phyloP scores from a whole-genome alignment of 2,113 vertebrate species.

The Silurus glanis region DNA sequence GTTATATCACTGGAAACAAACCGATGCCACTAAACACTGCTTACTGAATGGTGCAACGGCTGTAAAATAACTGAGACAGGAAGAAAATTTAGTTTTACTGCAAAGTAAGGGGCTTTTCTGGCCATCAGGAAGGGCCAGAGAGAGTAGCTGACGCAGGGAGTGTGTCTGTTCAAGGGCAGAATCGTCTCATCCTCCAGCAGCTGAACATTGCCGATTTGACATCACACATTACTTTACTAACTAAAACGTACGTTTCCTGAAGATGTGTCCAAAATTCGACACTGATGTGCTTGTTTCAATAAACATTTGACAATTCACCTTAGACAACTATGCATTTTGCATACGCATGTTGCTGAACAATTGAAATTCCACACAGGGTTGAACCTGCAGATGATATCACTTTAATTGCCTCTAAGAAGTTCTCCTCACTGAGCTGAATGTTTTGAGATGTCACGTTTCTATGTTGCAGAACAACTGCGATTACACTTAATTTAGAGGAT shows the following conservation, averaged over 20 bases:
- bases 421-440: no score
- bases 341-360: no score
- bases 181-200: neutral
- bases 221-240: neutral
- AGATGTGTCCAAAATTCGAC: no score
- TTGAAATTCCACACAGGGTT: no score
- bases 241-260: neutral
- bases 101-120: constrained; percentile 45
- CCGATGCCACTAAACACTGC: constrained; percentile 52
- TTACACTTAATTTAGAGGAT: no score
- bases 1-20: constrained; percentile 63
- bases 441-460: no score
- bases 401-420: no score
- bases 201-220: neutral
- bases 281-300: no score
- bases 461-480: no score
- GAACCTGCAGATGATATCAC: no score
- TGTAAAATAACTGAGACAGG: constrained; percentile 65
- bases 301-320: no score
- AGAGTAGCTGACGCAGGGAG: constrained; percentile 59
- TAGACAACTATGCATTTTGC: no score
- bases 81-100: constrained; percentile 62
- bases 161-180: constrained; percentile 49
- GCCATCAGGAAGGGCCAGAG: constrained; percentile 31
- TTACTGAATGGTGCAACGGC: constrained; percentile 51